A percentile compares a stretch with the other conserved stretches of the same genome.
These are phyloP conservation scores for Phylloscopus trochiloides DNA, from an alignment of 2,113 vertebrate genomes.

Conservation along the genomic window DNA sequence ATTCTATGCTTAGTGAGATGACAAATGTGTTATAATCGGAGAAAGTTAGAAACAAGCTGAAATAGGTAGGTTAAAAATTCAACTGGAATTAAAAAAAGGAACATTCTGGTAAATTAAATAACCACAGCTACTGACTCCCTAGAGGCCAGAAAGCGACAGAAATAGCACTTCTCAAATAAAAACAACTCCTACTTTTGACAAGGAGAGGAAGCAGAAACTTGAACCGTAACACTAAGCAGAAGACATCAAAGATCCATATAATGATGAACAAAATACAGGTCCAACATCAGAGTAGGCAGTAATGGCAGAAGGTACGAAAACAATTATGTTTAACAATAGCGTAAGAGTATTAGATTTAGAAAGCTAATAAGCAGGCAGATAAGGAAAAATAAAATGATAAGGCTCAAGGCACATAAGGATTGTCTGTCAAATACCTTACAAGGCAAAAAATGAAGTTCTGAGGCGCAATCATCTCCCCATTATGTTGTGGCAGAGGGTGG, in stretches of 20 bases:
- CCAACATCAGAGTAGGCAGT: not conserved
- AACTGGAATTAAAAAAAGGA: not conserved
- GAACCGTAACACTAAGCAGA: not conserved
- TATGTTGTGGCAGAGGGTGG: accelerated
- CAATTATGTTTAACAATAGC: not conserved
- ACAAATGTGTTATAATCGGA: not conserved
- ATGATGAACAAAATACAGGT: not conserved
- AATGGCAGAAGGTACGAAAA: not conserved
- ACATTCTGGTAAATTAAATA: not conserved
- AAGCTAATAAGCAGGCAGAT: not conserved
- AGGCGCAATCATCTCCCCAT: not conserved
- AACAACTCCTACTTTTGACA: not conserved
- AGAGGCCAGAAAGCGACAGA: not conserved
- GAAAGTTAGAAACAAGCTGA: not conserved
- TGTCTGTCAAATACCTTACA: not conserved
- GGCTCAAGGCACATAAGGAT: not conserved
- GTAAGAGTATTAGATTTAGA: not conserved
- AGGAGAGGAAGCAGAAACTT: not conserved
- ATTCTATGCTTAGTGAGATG: not conserved
- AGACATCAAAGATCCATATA: not conserved
- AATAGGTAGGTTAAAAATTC: not conserved
- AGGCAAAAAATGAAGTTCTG: not conserved
- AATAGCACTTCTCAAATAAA: not conserved
- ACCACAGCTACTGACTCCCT: not conserved
- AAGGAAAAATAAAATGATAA: not conserved